Evolutionary conservation across 1,140 invertebrate genomes (phyloP).

Genomic region (Homalodisca vitripennis): DNA sequence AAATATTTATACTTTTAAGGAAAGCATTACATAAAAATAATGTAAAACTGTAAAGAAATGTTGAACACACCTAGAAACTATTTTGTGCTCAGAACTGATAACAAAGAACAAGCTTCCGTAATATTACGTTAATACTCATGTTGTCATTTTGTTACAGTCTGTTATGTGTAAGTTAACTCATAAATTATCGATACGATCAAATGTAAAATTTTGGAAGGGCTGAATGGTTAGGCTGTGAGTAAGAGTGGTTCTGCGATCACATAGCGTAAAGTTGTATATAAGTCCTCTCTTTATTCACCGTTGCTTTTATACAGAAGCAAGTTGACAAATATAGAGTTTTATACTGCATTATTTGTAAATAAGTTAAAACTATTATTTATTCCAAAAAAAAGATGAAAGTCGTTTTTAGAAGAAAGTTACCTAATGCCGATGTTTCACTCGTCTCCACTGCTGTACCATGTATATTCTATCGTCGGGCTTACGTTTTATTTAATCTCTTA

Average conservation of each 20-base stretch:
- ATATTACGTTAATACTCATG: too few species aligned
- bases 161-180: too few species aligned
- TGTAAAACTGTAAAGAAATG: too few species aligned
- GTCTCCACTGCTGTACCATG: constrained; percentile 5
- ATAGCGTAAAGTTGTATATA: constrained; percentile 12
- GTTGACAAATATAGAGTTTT: constrained; percentile 1
- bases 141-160: too few species aligned
- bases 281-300: not conserved
- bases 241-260: constrained; percentile 11
- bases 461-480: too few species aligned
- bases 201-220: too few species aligned
- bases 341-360: constrained; percentile 24
- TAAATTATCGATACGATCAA: too few species aligned
- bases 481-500: not conserved
- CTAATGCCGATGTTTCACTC: constrained; percentile 7
- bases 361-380: constrained; percentile 9
- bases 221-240: constrained; percentile 10
- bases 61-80: too few species aligned
- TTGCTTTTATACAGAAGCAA: constrained; percentile 12
- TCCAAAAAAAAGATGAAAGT: not conserved
- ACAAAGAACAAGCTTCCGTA: too few species aligned
- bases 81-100: too few species aligned
- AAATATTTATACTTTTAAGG: too few species aligned
- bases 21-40: too few species aligned
- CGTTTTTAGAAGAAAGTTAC: constrained; percentile 1